Percentiles rank a stretch among this genome's conserved stretches.
phyloP scores from a whole-genome alignment of 2,113 vertebrate genomes.

The Aleadryas rufinucha region DNA sequence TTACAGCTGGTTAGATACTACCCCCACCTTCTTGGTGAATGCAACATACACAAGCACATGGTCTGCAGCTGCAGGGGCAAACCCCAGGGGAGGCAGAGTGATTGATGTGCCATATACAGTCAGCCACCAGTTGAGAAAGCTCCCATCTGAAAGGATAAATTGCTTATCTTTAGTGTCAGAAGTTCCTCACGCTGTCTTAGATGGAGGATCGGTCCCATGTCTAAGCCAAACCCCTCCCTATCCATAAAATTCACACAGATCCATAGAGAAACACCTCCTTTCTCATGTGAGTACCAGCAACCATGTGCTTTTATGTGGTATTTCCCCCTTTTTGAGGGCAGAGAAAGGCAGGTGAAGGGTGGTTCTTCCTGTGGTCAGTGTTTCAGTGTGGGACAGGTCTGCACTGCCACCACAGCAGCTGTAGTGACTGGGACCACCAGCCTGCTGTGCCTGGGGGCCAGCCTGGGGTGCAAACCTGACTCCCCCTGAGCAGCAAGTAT shows the following conservation, averaged over 20 bases:
- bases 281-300: background rate
- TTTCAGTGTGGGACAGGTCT: background rate
- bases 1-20: slow-evolving; percentile 4
- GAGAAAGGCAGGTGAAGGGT: background rate
- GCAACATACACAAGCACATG: background rate
- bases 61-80: slow-evolving; percentile 32
- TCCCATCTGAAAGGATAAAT: background rate
- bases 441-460: rapidly evolving
- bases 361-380: rapidly evolving
- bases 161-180: background rate
- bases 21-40: background rate
- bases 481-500: background rate
- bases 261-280: background rate
- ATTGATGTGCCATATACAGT: background rate
- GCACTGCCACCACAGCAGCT: background rate
- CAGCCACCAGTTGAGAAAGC: slow-evolving; percentile 8
- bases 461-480: background rate
- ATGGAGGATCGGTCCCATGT: background rate
- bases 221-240: background rate
- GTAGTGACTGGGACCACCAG: background rate
- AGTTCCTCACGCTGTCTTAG: background rate
- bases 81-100: background rate
- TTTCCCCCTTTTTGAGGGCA: background rate
- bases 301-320: background rate
- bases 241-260: background rate